Evolutionary conservation across 1,140 invertebrate species (phyloP), one percentile per base, ranked within the genome.

Genomic region (Contarinia nasturtii): DNA sequence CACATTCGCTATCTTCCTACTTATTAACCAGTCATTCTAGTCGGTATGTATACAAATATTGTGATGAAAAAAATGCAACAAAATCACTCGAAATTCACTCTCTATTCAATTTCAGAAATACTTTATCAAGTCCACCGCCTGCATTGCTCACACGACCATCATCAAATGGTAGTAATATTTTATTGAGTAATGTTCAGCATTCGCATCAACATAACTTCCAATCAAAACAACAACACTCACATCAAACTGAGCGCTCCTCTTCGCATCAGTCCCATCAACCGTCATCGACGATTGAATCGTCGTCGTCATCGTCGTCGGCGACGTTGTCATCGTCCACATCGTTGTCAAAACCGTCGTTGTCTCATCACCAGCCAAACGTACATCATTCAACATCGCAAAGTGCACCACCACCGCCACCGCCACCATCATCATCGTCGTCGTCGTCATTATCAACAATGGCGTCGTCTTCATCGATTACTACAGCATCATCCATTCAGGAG

Each of bases 221-320:
- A 20, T 7, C 19, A 52, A 22, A 51, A 56, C 18, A 53, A 54
- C 50, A 51, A 70, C 59, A 52, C 70, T 65, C 46, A 74, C 68
- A 51, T 75, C 75, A 2, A 71, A 68, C 10, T 57, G 70, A 20
- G 68, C 70, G 4, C 62, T 63, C 27, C 71, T 70, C 22, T 52
- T 72, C 0, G 75, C 73, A 50, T 74, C 72, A 5, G 76, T 73
- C 50, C 73, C 73, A 4, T 43, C 20, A 18, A 7, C 41, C 17
- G 41, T 43, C 41, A 7, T 3, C 27, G 27, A 10, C 27, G 10
- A 10, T 10, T 27, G 27, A 27, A 27, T 27, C n/a, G n/a, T n/a
- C n/a, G n/a, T n/a, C n/a, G n/a, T n/a, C n/a, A n/a, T n/a, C n/a
- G n/a, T n/a, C n/a, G n/a, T n/a, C n/a, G n/a, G n/a, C n/a, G n/a